Base-by-base conservation (phyloP, 1,140 invertebrate genomes). In the Coenobita brevimanus region DNA sequence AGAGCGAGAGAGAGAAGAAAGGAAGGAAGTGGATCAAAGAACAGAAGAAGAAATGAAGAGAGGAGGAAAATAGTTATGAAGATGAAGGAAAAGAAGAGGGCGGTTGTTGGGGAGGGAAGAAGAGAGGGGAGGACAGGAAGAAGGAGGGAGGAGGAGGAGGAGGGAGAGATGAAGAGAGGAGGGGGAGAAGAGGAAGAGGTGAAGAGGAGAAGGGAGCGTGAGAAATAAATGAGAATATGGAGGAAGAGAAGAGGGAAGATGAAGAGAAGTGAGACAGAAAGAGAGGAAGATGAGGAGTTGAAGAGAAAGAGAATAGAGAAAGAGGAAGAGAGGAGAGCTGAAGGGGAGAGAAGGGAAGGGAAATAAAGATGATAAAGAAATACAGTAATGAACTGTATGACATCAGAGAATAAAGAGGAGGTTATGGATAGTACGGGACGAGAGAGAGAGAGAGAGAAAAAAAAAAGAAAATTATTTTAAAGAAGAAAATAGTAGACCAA, bases 1-100 rank as follows among this genome's bases (percentile, higher is more conserved):
- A n/a, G 64, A 67, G 64, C n/a, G n/a, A 57, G 54, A n/a, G 54
- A n/a, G 13, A 57, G n/a, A 57, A n/a, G 54, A n/a, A 57, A n/a
- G 10, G 54, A n/a, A 57, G 54, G 13, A 57, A 57, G 54, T 10
- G 54, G 54, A 13, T 13, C 13, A 57, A n/a, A n/a, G 54, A 57
- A n/a, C 54, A n/a, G 54, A 57, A n/a, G 13, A 57, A 57, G 54
- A n/a, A n/a, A n/a, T 57, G n/a, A 57, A 57, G 54, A n/a, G 54
- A 57, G 54, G 10, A n/a, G 54, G n/a, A n/a, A 13, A 57, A 57
- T 13, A n/a, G 54, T 10, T 57, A 57, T 13, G n/a, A n/a, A n/a
- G n/a, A n/a, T n/a, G n/a, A n/a, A n/a, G n/a, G n/a, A n/a, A n/a
- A n/a, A n/a, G n/a, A n/a, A n/a, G n/a, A n/a, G n/a, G n/a, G n/a